Percentiles rank a stretch among this genome's conserved stretches.
phyloP scores from a whole-genome alignment of 2,888 invertebrate genomes.

The Abrostola tripartita region DNA sequence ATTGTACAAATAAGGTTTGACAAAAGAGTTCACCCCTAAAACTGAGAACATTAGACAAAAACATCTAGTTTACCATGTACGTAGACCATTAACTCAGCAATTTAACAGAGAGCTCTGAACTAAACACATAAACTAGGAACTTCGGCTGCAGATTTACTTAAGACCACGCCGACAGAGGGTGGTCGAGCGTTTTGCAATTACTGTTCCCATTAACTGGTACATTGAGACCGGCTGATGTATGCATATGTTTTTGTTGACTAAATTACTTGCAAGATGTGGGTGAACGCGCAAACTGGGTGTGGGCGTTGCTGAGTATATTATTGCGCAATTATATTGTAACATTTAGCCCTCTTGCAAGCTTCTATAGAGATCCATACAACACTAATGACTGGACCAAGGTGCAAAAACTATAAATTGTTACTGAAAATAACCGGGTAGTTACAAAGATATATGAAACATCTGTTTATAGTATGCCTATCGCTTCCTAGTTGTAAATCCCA shows the following conservation, averaged over 20 bases:
- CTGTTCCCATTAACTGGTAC: not conserved
- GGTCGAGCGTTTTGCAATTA: slow-evolving; percentile 5
- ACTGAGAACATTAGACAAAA: no score
- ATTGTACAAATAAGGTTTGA: no score
- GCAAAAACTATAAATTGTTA: no score
- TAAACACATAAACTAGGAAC: slow-evolving; percentile 14
- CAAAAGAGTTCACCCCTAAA: no score
- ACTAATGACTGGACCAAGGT: no score
- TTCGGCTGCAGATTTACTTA: slow-evolving; percentile 3
- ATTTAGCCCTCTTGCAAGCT: no score
- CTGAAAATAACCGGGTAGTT: no score
- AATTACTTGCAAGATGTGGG: not conserved
- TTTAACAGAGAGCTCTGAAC: slow-evolving; percentile 14
- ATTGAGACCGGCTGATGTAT: not conserved
- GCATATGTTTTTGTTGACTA: slow-evolving; percentile 1
- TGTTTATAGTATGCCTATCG: no score
- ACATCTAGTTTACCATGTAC: slow-evolving; percentile 1
- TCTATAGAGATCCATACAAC: no score
- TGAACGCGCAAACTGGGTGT: no score
- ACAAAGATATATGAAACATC: no score
- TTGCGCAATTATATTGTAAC: not conserved
- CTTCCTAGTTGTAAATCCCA: no score
- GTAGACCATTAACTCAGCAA: slow-evolving; percentile 4
- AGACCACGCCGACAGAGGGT: not conserved
- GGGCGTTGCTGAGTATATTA: not conserved